A percentile compares a stretch with the other conserved stretches of the same genome.
Evolutionary conservation across 2,113 vertebrate genomes (phyloP).

Genomic region (Morone chrysops): DNA sequence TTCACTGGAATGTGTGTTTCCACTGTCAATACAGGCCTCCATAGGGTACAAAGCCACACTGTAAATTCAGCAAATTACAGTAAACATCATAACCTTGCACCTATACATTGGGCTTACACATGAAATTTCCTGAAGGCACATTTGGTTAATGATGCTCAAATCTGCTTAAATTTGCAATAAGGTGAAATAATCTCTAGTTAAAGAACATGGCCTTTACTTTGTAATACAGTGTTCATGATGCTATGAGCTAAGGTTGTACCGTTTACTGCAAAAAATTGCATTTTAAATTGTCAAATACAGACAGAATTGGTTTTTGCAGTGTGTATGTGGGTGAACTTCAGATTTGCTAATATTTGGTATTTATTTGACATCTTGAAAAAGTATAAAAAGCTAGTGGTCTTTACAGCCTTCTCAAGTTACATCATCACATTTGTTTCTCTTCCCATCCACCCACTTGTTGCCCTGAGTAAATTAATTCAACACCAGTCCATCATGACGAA

Average conservation of each 20-base stretch:
- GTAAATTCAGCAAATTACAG: constrained; percentile 42
- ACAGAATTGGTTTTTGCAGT: not conserved
- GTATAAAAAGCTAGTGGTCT: not conserved
- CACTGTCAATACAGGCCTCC: constrained; percentile 35
- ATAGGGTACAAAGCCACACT: constrained; percentile 23
- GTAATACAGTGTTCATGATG: not conserved
- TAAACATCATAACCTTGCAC: not conserved
- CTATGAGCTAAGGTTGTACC: not conserved
- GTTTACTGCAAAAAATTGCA: not conserved
- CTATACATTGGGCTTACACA: too few species aligned
- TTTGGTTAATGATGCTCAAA: constrained; percentile 17
- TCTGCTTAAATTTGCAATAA: constrained; percentile 14
- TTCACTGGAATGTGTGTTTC: constrained; percentile 62
- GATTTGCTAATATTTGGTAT: not conserved
- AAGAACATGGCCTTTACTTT: not conserved
- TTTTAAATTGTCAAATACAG: not conserved
- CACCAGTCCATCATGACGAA: constrained; percentile 30
- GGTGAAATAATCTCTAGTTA: not conserved
- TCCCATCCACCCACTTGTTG: constrained; percentile 14
- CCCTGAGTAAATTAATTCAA: constrained; percentile 37
- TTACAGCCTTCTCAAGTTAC: constrained; percentile 21
- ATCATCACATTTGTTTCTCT: constrained; percentile 7
- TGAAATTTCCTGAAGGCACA: not conserved
- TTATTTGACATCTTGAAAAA: not conserved
- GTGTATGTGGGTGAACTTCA: not conserved